A percentile compares a stretch with the other conserved stretches of the same genome.
phyloP scores from a whole-genome alignment of 2,797 vertebrate genomes.

The Hypotaenidia philippensis region DNA sequence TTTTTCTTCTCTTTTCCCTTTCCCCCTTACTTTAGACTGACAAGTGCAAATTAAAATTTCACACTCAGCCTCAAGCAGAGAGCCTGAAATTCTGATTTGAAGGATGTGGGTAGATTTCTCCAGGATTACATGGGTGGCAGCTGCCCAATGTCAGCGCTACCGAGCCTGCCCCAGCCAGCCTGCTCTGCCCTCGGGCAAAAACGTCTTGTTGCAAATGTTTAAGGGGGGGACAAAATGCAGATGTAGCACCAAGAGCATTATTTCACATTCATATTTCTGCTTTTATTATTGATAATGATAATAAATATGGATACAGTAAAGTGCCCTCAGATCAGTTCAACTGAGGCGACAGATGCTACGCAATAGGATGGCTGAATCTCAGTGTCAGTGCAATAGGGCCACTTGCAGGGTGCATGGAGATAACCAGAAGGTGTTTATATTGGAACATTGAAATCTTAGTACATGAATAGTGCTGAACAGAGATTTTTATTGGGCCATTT shows the following conservation, averaged over 20 bases:
- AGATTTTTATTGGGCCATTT: not conserved
- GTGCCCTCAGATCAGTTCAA: fast-evolving
- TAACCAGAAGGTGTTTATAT: not conserved
- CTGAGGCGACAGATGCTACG: fast-evolving
- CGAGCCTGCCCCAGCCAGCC: not conserved
- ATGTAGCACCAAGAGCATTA: not conserved
- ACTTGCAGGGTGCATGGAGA: not conserved
- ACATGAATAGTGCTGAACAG: not conserved
- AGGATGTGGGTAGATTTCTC: slow-evolving; percentile 36
- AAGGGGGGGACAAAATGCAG: not conserved
- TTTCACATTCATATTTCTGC: not conserved
- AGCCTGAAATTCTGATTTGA: slow-evolving; percentile 42
- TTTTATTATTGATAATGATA: not conserved
- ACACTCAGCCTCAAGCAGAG: slow-evolving; percentile 35
- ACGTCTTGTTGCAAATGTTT: not conserved
- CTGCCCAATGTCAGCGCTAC: not conserved
- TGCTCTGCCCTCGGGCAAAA: not conserved
- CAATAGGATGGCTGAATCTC: fast-evolving
- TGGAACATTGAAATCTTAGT: not conserved
- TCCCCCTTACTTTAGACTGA: slow-evolving; percentile 57
- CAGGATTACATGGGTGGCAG: not conserved
- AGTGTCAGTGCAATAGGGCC: not conserved
- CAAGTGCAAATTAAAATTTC: slow-evolving; percentile 73
- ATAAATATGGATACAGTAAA: not conserved
- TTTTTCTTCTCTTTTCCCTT: slow-evolving; percentile 31